These are phyloP conservation scores for Phoenicopterus ruber DNA, from an alignment of 2,113 vertebrate species.

Conservation along the genomic window DNA sequence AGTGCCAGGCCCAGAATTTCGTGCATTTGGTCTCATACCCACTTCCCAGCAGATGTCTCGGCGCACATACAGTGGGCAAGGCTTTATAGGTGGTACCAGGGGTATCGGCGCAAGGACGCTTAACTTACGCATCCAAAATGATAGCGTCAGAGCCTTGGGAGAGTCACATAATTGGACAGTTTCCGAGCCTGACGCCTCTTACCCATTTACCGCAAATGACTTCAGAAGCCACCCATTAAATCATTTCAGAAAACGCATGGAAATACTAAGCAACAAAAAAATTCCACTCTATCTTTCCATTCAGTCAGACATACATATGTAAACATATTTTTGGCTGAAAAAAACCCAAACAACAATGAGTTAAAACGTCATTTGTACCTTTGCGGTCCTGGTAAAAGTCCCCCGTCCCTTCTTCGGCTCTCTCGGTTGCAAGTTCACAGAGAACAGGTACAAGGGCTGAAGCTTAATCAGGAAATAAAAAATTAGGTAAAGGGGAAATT, in stretches of 20 bases:
- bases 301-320: neutral
- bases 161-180: neutral
- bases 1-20: neutral
- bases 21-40: neutral
- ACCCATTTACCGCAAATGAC: neutral
- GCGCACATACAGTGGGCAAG: neutral
- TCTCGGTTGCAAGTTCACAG: neutral
- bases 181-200: neutral
- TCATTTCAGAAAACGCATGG: neutral
- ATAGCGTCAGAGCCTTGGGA: neutral
- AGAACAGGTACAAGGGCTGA: neutral
- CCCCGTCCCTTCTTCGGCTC: neutral
- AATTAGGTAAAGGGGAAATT: neutral
- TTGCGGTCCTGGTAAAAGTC: neutral
- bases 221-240: neutral
- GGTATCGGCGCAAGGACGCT: neutral
- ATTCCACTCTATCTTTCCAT: conserved; percentile 19
- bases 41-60: neutral
- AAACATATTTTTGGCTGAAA: neutral
- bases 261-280: conserved; percentile 31
- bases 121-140: neutral
- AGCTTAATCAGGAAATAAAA: neutral
- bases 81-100: neutral
- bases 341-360: neutral
- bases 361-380: neutral